These are phyloP conservation scores for Chiloscyllium punctatum DNA, from an alignment of 2,797 vertebrate genomes.

Conservation along the genomic window DNA sequence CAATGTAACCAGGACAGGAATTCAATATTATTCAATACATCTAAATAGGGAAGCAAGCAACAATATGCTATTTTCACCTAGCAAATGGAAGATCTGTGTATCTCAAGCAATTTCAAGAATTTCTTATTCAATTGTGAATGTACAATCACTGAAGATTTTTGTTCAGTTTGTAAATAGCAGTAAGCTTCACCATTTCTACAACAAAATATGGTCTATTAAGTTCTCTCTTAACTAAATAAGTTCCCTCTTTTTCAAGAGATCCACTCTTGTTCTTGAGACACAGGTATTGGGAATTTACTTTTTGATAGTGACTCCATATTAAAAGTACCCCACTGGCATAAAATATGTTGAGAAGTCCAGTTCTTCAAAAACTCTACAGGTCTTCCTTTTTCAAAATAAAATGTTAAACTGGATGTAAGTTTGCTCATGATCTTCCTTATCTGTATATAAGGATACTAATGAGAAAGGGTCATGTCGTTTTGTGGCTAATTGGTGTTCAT, in stretches of 20 bases:
- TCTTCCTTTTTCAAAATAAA: neutral
- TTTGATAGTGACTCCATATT: neutral
- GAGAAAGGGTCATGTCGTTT: no score
- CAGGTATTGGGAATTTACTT: neutral
- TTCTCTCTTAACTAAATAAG: no score
- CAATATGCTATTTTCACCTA: neutral
- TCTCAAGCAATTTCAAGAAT: neutral
- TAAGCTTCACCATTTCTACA: neutral
- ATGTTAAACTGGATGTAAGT: neutral
- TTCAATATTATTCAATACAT: neutral
- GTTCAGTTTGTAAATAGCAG: neutral
- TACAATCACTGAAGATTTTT: neutral
- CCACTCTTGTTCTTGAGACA: neutral
- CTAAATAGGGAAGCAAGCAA: neutral
- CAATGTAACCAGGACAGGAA: neutral
- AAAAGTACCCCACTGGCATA: neutral
- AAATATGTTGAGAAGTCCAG: neutral
- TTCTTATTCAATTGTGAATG: neutral
- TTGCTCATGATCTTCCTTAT: no score
- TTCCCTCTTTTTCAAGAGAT: neutral
- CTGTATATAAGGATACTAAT: no score
- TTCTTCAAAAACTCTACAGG: neutral
- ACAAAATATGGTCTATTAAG: neutral
- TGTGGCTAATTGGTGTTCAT: no score
- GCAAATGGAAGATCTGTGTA: neutral